A percentile compares a stretch with the other conserved stretches of the same genome.
phyloP scores from a whole-genome alignment of 2,113 vertebrate genomes.

The Tylochromis polylepis region DNA sequence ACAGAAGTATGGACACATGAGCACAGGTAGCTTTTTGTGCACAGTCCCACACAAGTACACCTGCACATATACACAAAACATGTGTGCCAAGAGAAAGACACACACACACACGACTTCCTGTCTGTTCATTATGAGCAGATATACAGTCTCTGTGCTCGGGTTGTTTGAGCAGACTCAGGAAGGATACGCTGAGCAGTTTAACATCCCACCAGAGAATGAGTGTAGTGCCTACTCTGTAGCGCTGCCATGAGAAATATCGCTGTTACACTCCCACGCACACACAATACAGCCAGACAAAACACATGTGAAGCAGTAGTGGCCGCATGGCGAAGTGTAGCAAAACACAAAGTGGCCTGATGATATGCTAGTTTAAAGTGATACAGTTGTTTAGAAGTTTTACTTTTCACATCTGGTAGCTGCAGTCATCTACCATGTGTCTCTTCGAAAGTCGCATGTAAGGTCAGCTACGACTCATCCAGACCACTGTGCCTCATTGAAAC shows the following conservation, averaged over 20 bases:
- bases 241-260: slow-evolving; percentile 53
- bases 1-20: not conserved
- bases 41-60: not conserved
- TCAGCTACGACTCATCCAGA: slow-evolving; percentile 1
- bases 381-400: slow-evolving; percentile 18
- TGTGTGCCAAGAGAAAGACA: rapidly evolving
- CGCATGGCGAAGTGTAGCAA: slow-evolving; percentile 1
- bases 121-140: slow-evolving; percentile 46
- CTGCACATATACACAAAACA: not conserved
- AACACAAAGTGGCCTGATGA: slow-evolving; percentile 14
- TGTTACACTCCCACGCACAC: slow-evolving; percentile 23
- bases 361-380: not conserved
- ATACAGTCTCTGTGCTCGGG: not conserved
- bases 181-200: slow-evolving; percentile 56
- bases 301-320: slow-evolving; percentile 15
- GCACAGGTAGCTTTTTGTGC: not conserved
- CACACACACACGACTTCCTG: slow-evolving; percentile 40
- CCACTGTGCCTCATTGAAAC: not conserved
- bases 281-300: slow-evolving; percentile 31
- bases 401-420: slow-evolving; percentile 21
- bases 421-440: not conserved
- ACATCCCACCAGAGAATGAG: slow-evolving; percentile 55
- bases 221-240: slow-evolving; percentile 3
- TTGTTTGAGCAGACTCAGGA: slow-evolving; percentile 51
- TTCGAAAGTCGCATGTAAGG: not conserved